Evolutionary conservation across 2,888 invertebrate genomes (phyloP), one percentile per base, ranked within the genome.

Genomic region (Suillia variegata): DNA sequence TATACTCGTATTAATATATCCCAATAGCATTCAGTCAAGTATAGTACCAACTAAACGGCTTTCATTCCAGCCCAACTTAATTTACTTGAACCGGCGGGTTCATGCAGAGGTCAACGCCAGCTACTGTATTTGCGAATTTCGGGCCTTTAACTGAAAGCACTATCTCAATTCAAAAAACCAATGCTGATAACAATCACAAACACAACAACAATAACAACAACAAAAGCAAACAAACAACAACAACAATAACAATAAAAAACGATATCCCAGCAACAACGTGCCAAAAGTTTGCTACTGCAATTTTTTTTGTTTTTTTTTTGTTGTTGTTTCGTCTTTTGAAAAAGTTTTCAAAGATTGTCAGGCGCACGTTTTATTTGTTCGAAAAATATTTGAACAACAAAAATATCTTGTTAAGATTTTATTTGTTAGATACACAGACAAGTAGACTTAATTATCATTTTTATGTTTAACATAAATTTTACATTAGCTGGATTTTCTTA

Each of bases 371-470:
- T 78, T 78, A 65, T 74, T 75, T 78, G 77, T 78, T 69, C 62
- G 57, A 66, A 73, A 70, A 68, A 64, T 65, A 67, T 69, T 67
- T 68, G 65, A 74, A 71, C 73, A 77, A 74, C 74, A 71, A 76
- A 75, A 76, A 75, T 75, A 77, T 76, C 71, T 78, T 78, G 77
- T 78, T 75, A 75, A 78, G 78, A 78, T 78, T 71, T 76, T 75
- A 77, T 76, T 75, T 75, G 68, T 67, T 67, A 70, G 77, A 77
- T 77, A 78, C 50, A 55, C 20, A 1, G 67, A 68, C 74, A 77
- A 78, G 74, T 77, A 74, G 72, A 77, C 76, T 78, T 78, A 77
- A 77, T 77, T 79, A 77, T 77, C 71, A 74, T 75, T 75, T 70
- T 67, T 66, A 65, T 67, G 66, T 51, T 62, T 49, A 66, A 66